Evolutionary conservation across 1,140 invertebrate species (phyloP).

Genomic region (Ceratosolen fusciceps): DNA sequence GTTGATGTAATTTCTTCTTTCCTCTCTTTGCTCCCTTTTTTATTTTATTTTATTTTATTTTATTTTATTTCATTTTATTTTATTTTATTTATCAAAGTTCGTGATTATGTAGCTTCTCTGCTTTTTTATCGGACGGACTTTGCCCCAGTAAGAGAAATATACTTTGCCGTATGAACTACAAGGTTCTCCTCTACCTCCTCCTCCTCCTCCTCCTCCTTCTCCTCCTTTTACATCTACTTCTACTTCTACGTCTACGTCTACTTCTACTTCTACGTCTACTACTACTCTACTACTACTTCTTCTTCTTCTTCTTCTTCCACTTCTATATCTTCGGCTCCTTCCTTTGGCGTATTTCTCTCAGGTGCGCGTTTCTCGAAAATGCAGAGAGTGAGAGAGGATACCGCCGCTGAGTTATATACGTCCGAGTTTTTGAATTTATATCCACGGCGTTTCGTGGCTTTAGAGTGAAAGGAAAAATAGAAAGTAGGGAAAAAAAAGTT

Average conservation of each 20-base stretch:
- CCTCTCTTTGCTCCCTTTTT: too few relatives aligned
- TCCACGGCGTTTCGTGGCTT: neutral
- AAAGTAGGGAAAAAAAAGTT: neutral
- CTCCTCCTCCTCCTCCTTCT: too few relatives aligned
- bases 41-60: too few relatives aligned
- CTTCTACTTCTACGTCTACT: too few relatives aligned
- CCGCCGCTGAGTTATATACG: neutral
- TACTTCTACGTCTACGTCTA: too few relatives aligned
- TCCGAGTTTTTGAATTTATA: conserved; percentile 26
- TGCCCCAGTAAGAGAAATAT: neutral
- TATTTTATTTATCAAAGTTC: neutral
- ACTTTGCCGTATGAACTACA: neutral
- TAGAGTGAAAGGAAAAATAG: neutral
- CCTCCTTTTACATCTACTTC: too few relatives aligned
- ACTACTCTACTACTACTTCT: too few relatives aligned
- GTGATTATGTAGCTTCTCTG: neutral
- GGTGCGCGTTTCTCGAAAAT: neutral
- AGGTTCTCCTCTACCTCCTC: too few relatives aligned
- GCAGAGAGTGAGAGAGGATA: neutral
- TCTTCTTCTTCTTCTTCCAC: too few relatives aligned
- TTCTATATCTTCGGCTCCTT: too few relatives aligned
- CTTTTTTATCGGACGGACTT: neutral
- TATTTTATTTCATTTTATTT: too few relatives aligned
- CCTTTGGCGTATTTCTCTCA: neutral
- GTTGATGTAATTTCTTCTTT: neutral